Base-by-base conservation (phyloP, 2,888 invertebrate species). In the Kuschelorhynchus macadamiae region DNA sequence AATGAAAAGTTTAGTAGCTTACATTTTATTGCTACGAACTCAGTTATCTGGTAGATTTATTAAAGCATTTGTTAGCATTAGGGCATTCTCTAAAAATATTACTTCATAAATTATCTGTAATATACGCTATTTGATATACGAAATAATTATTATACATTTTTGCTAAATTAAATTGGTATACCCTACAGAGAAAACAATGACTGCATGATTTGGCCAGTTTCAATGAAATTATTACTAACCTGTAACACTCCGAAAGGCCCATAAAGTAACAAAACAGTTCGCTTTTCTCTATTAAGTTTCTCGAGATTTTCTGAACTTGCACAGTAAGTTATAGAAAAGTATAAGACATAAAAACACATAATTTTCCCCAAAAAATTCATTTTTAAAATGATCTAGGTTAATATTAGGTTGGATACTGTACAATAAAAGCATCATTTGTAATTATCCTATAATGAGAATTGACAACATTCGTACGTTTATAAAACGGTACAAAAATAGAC, bases 221-320 rank as follows among this genome's bases (percentile, higher is more conserved):
- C 25, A 25, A 5, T 25, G 25, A 25, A 25, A 5, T 7, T 25
- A 25, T 3, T 11, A 52, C 61, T 42, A 11, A 63, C 63, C 63
- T 65, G 64, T 41, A 65, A 50, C 7, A 65, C 57, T 14, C 56
- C 49, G 30, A 65, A 50, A 2, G 56, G 56, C 11, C 64, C 64
- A 50, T 57, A 65, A 1, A 65, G 32, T 12, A 59, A 25, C 14
- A 46, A 20, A 11, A 33, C 11, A 5, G 63, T 56, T 14, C 64
- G 39, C 12, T 65, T 65, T 18, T 65, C 49, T 33, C 64, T 65
- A 1, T 21, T 42, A 32, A 46, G 17, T 44, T 25, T 46, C 17
- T 17, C 36, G 1, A n/a, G n/a, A 3, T 53, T 53, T 14, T 41
- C 25, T 1, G 2, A 5, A 1, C 21, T 53, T 14, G 18, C 25